phyloP scores from a whole-genome alignment of 2,113 vertebrate species.

The Baryphthengus martii region DNA sequence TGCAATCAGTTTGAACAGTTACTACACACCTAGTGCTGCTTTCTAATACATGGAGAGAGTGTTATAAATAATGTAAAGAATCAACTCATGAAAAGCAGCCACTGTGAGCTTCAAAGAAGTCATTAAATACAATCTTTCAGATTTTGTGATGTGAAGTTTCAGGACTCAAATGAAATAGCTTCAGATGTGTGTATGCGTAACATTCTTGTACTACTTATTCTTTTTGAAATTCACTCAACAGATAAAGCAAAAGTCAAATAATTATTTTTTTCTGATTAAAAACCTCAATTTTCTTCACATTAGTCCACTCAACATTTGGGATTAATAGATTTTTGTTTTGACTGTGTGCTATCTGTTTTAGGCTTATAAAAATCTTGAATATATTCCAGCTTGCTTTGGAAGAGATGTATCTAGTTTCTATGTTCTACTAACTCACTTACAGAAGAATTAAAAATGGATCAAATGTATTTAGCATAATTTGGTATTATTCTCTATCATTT shows the following conservation, averaged over 20 bases:
- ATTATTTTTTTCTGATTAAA: background rate
- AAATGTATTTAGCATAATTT: background rate
- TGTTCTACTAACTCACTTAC: background rate
- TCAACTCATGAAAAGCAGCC: constrained; percentile 9
- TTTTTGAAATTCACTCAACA: background rate
- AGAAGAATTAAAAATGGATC: background rate
- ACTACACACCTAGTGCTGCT: background rate
- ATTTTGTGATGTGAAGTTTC: background rate
- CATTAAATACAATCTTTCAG: background rate
- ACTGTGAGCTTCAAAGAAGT: constrained; percentile 2
- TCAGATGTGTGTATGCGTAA: background rate
- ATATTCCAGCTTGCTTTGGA: background rate
- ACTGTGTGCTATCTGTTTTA: background rate
- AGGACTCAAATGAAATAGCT: background rate
- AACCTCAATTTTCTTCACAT: background rate
- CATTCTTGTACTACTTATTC: background rate
- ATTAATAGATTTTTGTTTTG: background rate
- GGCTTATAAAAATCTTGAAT: background rate
- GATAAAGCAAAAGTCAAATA: background rate
- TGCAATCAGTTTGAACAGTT: background rate
- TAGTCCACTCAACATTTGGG: background rate
- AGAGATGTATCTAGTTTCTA: background rate
- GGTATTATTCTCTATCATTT: background rate
- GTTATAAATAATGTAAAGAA: constrained; percentile 8
- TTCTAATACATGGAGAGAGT: background rate